These are phyloP conservation scores for Turdus rufiventris DNA, from an alignment of 2,113 vertebrate species.

Conservation along the genomic window DNA sequence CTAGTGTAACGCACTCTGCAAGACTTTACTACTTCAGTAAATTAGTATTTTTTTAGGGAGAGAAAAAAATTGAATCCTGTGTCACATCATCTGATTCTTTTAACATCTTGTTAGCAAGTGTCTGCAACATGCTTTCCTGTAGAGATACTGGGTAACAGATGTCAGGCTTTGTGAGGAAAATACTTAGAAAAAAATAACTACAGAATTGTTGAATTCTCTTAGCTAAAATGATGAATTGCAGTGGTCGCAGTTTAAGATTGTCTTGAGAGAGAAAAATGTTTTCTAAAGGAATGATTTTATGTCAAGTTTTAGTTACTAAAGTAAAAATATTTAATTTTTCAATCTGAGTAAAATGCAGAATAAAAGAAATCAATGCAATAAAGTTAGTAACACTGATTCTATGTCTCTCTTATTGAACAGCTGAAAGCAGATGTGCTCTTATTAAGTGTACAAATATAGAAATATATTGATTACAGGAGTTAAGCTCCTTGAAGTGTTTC, in stretches of 20 bases:
- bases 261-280: constrained; percentile 18
- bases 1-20: neutral
- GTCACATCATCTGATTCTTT: neutral
- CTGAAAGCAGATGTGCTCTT: constrained; percentile 42
- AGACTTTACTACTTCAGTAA: neutral
- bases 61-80: neutral
- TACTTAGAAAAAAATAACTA: neutral
- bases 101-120: neutral
- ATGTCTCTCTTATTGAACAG: constrained; percentile 37
- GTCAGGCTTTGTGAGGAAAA: neutral
- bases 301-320: constrained; percentile 52
- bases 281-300: constrained; percentile 63
- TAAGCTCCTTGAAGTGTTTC: constrained; percentile 57
- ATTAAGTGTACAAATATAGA: constrained; percentile 70
- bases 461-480: constrained; percentile 58
- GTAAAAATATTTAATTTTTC: constrained; percentile 63
- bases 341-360: constrained; percentile 49
- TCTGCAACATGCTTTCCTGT: neutral
- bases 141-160: neutral
- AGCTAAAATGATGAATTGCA: constrained; percentile 14
- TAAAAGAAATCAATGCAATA: constrained; percentile 61
- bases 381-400: constrained; percentile 67
- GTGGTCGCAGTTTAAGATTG: neutral
- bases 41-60: neutral
- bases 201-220: neutral